phyloP scores from a whole-genome alignment of 2,113 vertebrate species.

The Panthera uncia region DNA sequence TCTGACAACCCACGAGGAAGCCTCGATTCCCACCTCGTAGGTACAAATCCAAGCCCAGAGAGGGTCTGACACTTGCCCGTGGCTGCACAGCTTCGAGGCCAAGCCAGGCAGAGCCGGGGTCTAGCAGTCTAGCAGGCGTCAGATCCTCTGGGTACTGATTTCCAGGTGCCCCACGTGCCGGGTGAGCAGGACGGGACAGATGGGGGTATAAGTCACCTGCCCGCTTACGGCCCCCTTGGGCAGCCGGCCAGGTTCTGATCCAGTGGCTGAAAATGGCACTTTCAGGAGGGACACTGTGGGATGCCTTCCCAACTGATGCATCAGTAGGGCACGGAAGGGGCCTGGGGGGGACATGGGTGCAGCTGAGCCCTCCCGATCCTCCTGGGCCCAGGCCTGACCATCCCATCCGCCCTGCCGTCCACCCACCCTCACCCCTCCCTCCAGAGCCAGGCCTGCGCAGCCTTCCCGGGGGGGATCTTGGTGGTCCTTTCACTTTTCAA shows the following conservation, averaged over 20 bases:
- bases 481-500: fast-evolving
- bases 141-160: not conserved
- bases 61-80: not conserved
- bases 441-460: not conserved
- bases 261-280: constrained; percentile 20
- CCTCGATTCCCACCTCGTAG: not conserved
- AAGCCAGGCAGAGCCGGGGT: not conserved
- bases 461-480: not conserved
- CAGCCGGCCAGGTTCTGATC: not conserved
- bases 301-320: not conserved
- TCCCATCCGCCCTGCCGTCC: not conserved
- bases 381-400: fast-evolving
- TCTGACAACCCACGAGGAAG: no score
- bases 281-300: not conserved
- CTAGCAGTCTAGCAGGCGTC: not conserved
- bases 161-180: not conserved
- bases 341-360: not conserved
- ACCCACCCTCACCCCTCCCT: no score
- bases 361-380: not conserved
- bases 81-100: not conserved
- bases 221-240: not conserved
- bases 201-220: not conserved
- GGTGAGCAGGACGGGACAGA: not conserved
- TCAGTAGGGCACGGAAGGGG: not conserved
- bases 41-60: not conserved